phyloP scores from a whole-genome alignment of 2,113 vertebrate species.

The Eurystomus gularis region DNA sequence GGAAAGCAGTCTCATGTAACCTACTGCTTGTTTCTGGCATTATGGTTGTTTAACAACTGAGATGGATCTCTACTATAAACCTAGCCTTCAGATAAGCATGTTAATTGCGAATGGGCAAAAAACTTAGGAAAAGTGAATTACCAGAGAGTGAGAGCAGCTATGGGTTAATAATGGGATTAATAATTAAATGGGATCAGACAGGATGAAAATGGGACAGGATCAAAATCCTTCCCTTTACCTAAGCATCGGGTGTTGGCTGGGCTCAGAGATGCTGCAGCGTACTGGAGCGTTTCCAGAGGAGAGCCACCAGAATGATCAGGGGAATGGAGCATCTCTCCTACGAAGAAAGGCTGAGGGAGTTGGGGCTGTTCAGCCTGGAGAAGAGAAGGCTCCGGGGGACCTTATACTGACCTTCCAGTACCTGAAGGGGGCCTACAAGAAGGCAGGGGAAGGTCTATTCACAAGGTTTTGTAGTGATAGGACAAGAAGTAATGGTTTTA shows the following conservation, averaged over 20 bases:
- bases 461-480: too few relatives aligned
- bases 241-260: neutral
- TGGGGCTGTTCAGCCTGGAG: too few relatives aligned
- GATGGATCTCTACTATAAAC: rapidly evolving
- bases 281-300: too few relatives aligned
- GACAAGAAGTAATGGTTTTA: too few relatives aligned
- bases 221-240: neutral
- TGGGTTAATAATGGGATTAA: neutral
- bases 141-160: neutral
- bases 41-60: neutral
- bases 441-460: too few relatives aligned
- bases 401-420: too few relatives aligned
- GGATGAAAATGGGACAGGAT: neutral
- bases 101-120: neutral
- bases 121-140: neutral
- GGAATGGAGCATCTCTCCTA: too few relatives aligned
- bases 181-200: neutral
- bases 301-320: too few relatives aligned
- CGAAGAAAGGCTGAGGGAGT: too few relatives aligned
- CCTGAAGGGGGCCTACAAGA: too few relatives aligned
- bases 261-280: neutral
- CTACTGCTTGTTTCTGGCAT: neutral
- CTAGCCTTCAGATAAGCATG: neutral
- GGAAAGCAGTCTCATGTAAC: neutral
- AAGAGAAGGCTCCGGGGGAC: too few relatives aligned